Conservation (phyloP, 2,113 vertebrate genomes). For the Porphyrio hochstetteri region DNA sequence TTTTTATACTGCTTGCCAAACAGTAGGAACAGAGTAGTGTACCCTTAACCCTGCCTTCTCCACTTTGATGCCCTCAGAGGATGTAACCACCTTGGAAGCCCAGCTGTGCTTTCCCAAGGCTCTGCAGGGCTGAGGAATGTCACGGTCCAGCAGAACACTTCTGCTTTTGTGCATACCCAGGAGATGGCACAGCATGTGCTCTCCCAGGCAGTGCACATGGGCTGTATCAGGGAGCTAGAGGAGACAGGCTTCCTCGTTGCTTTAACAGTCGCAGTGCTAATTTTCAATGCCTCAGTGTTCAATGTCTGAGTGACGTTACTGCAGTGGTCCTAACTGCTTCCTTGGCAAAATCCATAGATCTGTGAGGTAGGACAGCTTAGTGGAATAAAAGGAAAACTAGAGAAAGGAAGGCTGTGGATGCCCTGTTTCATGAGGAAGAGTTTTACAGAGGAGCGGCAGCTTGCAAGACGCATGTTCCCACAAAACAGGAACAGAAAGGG, state of each 20-base stretch:
- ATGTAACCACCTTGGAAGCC: background rate
- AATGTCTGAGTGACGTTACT: background rate
- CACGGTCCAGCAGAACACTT: background rate
- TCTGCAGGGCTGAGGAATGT: background rate
- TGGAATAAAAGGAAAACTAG: background rate
- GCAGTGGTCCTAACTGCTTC: background rate
- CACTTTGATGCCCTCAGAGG: background rate
- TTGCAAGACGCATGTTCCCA: background rate
- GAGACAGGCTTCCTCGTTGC: background rate
- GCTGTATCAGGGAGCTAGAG: background rate
- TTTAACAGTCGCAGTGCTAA: background rate
- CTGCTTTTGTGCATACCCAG: background rate
- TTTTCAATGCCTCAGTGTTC: background rate
- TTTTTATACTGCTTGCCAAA: background rate
- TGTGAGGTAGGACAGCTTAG: background rate
- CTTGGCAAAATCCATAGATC: background rate
- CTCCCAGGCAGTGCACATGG: fast-evolving
- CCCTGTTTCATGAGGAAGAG: background rate
- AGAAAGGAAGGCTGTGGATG: background rate
- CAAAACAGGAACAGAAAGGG: background rate
- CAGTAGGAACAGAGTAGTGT: background rate
- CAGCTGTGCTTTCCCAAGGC: background rate
- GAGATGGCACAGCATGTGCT: background rate
- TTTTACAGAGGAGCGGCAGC: background rate
- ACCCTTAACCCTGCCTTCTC: background rate